phyloP scores from a whole-genome alignment of 2,113 vertebrate genomes.

The Gambusia holbrooki region DNA sequence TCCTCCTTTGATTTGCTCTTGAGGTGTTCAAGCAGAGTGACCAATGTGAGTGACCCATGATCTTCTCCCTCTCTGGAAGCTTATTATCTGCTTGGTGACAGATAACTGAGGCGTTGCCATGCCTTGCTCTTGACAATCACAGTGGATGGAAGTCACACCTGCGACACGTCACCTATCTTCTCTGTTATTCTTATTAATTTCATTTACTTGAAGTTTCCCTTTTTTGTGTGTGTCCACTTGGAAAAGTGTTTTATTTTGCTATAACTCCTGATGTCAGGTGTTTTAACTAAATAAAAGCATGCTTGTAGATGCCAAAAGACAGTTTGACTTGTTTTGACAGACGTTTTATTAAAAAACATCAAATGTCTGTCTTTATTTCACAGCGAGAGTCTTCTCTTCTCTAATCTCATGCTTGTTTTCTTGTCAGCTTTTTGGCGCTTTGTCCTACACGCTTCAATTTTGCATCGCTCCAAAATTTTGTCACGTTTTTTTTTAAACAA shows the following conservation, averaged over 20 bases:
- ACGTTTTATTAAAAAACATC: slow-evolving; percentile 49
- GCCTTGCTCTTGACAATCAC: slow-evolving; percentile 66
- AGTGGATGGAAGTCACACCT: slow-evolving; percentile 67
- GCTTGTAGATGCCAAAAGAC: slow-evolving; percentile 6
- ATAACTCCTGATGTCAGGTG: slow-evolving; percentile 19
- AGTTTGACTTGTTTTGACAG: slow-evolving; percentile 36
- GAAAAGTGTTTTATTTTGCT: neutral
- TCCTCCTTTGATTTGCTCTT: slow-evolving; percentile 67
- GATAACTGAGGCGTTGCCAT: slow-evolving; percentile 67
- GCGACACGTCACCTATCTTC: slow-evolving; percentile 61
- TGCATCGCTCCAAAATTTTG: slow-evolving; percentile 1
- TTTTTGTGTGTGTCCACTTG: neutral
- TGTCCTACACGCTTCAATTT: slow-evolving; percentile 9
- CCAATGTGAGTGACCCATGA: slow-evolving; percentile 69
- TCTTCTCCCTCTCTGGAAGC: slow-evolving; percentile 72
- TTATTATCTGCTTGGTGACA: slow-evolving; percentile 79
- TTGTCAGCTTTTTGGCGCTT: slow-evolving; percentile 41
- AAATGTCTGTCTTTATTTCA: slow-evolving; percentile 43
- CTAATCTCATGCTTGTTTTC: slow-evolving; percentile 39
- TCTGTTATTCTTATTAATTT: slow-evolving; percentile 20
- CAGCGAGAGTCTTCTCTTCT: slow-evolving; percentile 12
- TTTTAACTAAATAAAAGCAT: slow-evolving; percentile 17
- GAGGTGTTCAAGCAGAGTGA: slow-evolving; percentile 60
- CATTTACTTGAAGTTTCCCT: slow-evolving; percentile 23
- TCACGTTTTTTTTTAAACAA: slow-evolving; percentile 1